Evolutionary conservation across 2,888 invertebrate species (phyloP).

Genomic region (Drosophila merina): DNA sequence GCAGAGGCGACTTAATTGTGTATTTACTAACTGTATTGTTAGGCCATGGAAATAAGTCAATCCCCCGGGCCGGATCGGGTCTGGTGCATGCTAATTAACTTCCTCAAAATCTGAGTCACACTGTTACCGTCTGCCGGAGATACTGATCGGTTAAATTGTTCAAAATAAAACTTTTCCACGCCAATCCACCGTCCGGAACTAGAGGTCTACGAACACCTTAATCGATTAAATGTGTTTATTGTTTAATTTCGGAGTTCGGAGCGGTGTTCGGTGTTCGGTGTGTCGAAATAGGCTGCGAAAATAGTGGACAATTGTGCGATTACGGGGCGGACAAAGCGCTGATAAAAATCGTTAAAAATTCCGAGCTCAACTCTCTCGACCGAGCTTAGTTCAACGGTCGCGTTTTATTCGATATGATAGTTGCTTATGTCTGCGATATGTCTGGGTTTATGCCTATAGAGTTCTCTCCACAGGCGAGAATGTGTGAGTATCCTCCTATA

Average conservation of each 20-base stretch:
- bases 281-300: slow-evolving; percentile 36
- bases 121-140: slow-evolving; percentile 9
- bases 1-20: slow-evolving; percentile 18
- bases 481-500: slow-evolving; percentile 14
- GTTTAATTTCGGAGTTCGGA: slow-evolving; percentile 5
- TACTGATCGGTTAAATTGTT: slow-evolving; percentile 35
- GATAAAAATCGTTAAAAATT: slow-evolving; percentile 48
- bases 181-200: slow-evolving; percentile 59
- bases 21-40: slow-evolving; percentile 52
- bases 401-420: slow-evolving; percentile 38
- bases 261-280: neutral
- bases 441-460: slow-evolving; percentile 14
- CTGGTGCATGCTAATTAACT: slow-evolving; percentile 68
- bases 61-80: slow-evolving; percentile 26
- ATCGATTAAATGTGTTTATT: slow-evolving; percentile 43
- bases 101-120: slow-evolving; percentile 54
- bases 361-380: slow-evolving; percentile 42
- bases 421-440: slow-evolving; percentile 32
- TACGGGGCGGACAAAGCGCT: slow-evolving; percentile 42
- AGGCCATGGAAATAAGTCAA: slow-evolving; percentile 42
- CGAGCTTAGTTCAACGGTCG: slow-evolving; percentile 48
- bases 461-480: slow-evolving; percentile 1
- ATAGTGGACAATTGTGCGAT: slow-evolving; percentile 34
- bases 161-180: slow-evolving; percentile 24
- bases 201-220: slow-evolving; percentile 31